phyloP scores from a whole-genome alignment of 2,113 vertebrate species.

The Cryptotis parvus region DNA sequence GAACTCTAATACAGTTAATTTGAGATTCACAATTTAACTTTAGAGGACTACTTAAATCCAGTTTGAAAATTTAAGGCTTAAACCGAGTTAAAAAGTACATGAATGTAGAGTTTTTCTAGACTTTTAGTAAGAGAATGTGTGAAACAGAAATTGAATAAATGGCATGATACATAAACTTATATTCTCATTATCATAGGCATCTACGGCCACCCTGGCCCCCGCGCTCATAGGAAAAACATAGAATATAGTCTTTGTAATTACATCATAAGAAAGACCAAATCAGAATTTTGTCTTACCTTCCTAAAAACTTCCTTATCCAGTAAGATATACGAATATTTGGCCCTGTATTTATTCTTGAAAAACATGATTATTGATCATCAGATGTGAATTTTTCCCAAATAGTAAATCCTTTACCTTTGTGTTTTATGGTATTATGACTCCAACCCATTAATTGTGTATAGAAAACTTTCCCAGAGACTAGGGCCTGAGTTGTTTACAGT shows the following conservation, averaged over 20 bases:
- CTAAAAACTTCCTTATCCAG: neutral
- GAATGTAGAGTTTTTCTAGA: neutral
- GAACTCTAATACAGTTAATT: neutral
- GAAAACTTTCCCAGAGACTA: neutral
- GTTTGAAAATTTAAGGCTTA: neutral
- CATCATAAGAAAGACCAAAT: neutral
- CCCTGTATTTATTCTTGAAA: neutral
- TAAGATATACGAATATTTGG: neutral
- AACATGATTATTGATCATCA: neutral
- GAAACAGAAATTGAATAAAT: neutral
- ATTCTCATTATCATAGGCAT: neutral
- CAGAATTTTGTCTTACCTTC: neutral
- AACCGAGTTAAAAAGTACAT: neutral
- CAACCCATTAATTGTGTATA: neutral
- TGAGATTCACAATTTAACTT: neutral
- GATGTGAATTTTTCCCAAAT: no score
- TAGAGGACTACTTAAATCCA: neutral
- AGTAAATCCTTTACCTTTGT: no score
- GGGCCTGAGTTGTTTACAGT: neutral
- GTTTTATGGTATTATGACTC: neutral
- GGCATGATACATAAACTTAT: neutral
- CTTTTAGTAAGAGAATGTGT: neutral
- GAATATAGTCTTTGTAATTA: neutral
- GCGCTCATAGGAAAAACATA: neutral
- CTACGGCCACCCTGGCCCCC: no score